phyloP scores from a whole-genome alignment of 2,888 invertebrate genomes.

The Linnaemya tessellans region DNA sequence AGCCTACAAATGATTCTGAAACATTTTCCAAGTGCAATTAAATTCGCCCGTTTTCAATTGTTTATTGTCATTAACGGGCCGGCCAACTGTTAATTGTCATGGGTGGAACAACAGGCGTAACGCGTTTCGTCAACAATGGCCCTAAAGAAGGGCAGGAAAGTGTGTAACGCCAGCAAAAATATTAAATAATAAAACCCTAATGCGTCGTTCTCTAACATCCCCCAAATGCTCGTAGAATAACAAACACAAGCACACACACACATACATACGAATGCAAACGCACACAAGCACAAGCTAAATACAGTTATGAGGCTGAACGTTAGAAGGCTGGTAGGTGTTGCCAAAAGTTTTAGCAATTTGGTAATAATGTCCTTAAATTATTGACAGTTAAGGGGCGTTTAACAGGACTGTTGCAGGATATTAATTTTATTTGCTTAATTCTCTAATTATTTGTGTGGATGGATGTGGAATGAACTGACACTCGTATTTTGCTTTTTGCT shows the following conservation, averaged over 20 bases:
- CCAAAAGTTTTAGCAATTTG: constrained; percentile 54
- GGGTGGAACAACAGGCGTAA: constrained; percentile 61
- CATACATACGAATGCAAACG: background rate
- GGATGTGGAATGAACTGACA: background rate
- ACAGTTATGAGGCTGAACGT: background rate
- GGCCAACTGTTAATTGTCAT: constrained; percentile 57
- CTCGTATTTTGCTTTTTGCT: background rate
- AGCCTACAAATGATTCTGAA: constrained; percentile 14
- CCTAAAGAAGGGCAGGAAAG: constrained; percentile 18
- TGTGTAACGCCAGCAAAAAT: background rate
- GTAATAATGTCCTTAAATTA: constrained; percentile 59
- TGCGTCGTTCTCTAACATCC: constrained; percentile 40
- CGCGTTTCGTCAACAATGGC: constrained; percentile 52
- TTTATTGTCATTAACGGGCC: constrained; percentile 41
- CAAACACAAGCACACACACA: background rate
- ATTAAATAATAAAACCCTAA: constrained; percentile 34
- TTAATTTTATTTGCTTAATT: background rate
- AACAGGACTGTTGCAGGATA: constrained; percentile 23
- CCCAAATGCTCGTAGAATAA: constrained; percentile 14
- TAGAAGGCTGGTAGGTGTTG: constrained; percentile 60
- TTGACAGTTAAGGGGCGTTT: constrained; percentile 58
- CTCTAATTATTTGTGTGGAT: background rate
- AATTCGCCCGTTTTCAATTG: constrained; percentile 52
- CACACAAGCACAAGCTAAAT: background rate
- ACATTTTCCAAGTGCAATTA: constrained; percentile 49